Percentiles rank a stretch among this genome's conserved stretches.
These are phyloP conservation scores for Platygyra sinensis DNA, from an alignment of 64 coral and sea anemone species.

Conservation along the genomic window DNA sequence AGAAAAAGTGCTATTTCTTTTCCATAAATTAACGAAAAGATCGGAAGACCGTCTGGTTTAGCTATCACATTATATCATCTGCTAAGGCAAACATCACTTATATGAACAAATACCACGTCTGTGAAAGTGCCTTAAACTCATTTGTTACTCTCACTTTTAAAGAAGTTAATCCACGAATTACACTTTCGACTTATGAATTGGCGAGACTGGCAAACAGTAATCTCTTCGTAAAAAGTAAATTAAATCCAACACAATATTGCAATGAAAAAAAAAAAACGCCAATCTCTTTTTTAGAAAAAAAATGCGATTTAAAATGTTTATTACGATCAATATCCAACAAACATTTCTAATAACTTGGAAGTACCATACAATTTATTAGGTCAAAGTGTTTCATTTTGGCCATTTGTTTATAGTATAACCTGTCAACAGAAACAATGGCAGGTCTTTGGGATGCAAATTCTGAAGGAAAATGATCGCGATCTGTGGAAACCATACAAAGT, in stretches of 20 bases:
- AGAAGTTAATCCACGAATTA: neutral
- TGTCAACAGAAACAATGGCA: conserved; percentile 12
- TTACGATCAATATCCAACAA: neutral
- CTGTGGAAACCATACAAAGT: neutral
- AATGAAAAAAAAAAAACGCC: too few species aligned
- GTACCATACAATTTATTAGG: neutral
- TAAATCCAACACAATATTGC: neutral
- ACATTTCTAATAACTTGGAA: neutral
- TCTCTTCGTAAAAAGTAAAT: neutral
- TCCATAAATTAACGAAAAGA: neutral
- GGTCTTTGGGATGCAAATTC: conserved; percentile 36
- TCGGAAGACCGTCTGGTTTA: neutral
- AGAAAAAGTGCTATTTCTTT: neutral
- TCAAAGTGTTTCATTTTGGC: neutral
- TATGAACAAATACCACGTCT: neutral
- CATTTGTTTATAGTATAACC: conserved; percentile 42
- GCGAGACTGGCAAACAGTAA: neutral
- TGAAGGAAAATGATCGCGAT: conserved; percentile 5
- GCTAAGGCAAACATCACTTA: neutral
- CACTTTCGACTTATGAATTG: neutral
- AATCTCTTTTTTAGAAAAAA: neutral
- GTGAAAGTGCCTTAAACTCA: neutral
- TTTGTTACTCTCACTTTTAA: neutral
- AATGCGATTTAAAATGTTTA: neutral
- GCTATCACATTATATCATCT: neutral